Evolutionary conservation across 2,888 invertebrate species (phyloP), one percentile per base, ranked within the genome.

Genomic region (Lymantria dispar): DNA sequence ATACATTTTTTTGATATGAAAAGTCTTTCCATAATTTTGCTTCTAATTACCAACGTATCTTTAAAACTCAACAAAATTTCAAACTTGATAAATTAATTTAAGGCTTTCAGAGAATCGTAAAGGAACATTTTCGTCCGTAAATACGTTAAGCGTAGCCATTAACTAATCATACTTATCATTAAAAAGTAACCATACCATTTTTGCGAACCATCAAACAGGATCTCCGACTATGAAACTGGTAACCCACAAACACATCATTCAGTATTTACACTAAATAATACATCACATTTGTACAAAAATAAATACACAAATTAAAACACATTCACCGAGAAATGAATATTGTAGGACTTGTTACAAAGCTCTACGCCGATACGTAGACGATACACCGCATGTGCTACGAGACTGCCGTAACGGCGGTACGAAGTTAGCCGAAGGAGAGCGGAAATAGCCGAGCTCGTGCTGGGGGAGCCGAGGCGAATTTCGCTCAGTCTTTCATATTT

Each of bases 401-500:
- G 68, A 90, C 90, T 90, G 88, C 87, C 89, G 90, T 86, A 85
- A 82, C 86, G 87, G 70, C 80, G 82, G 58, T 66, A 73, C 88
- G 87, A 76, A 74, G 54, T 56, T 61, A 14, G 44, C 75, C 84
- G 84, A 82, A 54, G 52, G 45, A 36, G 14, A 51, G 57, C 88
- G 88, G 80, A 67, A 50, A 52, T 40, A 43, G 51, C 78, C 88
- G 88, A 87, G 53, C 54, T 54, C 45, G 67, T 66, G 76, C 75
- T 78, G 68, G 76, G 78, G 78, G 74, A 68, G 69, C 74, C 71
- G 72, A 76, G 68, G 80, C 74, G 80, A 85, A 84, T 83, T 88
- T 81, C 70, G 87, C 84, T 79, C 88, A 81, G 85, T 85, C 87
- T 88, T 90, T 90, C 90, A 90, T 89, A 90, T 90, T 90, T 90